A percentile compares a stretch with the other conserved stretches of the same genome.
Evolutionary conservation across 2,113 vertebrate genomes (phyloP).

Genomic region (Triplophysa tibetana): DNA sequence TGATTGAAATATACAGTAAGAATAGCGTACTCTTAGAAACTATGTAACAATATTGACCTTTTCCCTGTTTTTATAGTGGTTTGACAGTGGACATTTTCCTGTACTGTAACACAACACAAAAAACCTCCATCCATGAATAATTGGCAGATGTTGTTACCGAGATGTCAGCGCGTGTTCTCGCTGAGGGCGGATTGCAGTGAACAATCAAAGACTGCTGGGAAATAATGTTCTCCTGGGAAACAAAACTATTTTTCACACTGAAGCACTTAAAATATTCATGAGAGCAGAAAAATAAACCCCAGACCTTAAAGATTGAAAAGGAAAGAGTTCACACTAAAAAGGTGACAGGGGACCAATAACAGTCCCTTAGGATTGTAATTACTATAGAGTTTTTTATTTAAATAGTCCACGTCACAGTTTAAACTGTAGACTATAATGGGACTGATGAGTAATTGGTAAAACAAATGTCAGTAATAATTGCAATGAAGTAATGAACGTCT

Average conservation of each 20-base stretch:
- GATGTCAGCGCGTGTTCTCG: constrained; percentile 5
- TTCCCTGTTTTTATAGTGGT: background rate
- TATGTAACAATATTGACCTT: background rate
- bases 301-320: constrained; percentile 2
- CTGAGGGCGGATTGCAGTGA: background rate
- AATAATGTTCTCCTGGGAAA: constrained; percentile 29
- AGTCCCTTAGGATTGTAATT: background rate
- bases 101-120: background rate
- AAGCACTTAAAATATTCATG: constrained; percentile 22
- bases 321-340: constrained; percentile 3
- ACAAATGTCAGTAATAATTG: too few species aligned
- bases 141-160: constrained; percentile 25
- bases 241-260: constrained; percentile 10
- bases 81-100: background rate
- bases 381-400: background rate
- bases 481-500: too few species aligned
- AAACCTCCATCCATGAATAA: constrained; percentile 25
- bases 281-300: background rate
- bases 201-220: constrained; percentile 27
- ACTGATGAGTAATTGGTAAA: too few species aligned
- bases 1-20: background rate
- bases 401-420: too few species aligned
- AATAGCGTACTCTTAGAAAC: background rate
- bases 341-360: background rate
- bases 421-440: too few species aligned